Evolutionary conservation across 1,140 invertebrate species (phyloP).

Genomic region (Drosophila triauraria): DNA sequence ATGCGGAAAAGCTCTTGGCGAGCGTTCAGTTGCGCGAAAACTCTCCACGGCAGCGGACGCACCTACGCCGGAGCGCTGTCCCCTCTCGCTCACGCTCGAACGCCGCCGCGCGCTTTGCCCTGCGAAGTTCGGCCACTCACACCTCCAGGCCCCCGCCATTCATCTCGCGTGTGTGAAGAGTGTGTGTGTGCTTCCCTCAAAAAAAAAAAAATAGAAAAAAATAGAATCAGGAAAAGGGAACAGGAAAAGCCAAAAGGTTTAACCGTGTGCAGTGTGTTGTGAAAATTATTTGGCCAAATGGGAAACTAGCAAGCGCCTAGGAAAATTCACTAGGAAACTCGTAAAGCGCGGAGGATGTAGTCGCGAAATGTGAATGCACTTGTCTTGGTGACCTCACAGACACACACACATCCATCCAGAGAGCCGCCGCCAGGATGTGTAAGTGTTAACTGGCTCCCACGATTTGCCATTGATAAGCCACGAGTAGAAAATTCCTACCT

Average conservation of each 20-base stretch:
- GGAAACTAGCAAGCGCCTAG: slow-evolving; percentile 16
- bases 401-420: slow-evolving; percentile 4
- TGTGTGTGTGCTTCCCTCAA: slow-evolving; percentile 31
- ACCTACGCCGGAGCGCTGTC: slow-evolving; percentile 24
- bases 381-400: slow-evolving; percentile 60
- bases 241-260: neutral
- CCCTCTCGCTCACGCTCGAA: slow-evolving; percentile 17
- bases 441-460: slow-evolving; percentile 42
- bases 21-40: slow-evolving; percentile 72
- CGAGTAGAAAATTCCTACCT: slow-evolving; percentile 25
- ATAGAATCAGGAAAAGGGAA: neutral
- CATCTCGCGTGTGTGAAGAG: slow-evolving; percentile 49
- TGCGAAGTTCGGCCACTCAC: slow-evolving; percentile 34
- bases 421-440: slow-evolving; percentile 44
- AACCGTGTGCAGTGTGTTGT: slow-evolving; percentile 40
- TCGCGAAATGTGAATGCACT: slow-evolving; percentile 49
- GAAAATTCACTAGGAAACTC: slow-evolving; percentile 32
- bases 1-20: slow-evolving; percentile 51
- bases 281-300: slow-evolving; percentile 29
- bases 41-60: slow-evolving; percentile 63
- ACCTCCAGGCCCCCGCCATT: slow-evolving; percentile 26
- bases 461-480: slow-evolving; percentile 56
- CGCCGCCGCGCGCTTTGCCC: slow-evolving; percentile 19
- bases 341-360: slow-evolving; percentile 34
- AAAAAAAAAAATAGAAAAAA: slow-evolving; percentile 9